Evolutionary conservation across 1,140 invertebrate genomes (phyloP).

Genomic region (Chlorops oryzae): DNA sequence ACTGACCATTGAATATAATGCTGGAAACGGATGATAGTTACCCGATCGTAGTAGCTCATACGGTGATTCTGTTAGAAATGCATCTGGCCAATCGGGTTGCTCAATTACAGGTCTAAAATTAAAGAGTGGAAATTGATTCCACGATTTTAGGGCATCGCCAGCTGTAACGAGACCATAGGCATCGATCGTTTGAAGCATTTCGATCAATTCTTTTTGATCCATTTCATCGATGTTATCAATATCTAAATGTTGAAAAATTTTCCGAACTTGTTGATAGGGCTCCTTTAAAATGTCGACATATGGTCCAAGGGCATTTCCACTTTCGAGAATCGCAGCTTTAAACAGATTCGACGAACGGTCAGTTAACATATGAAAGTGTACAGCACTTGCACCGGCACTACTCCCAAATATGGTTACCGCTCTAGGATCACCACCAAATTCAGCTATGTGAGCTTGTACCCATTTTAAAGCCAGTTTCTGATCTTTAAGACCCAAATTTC

Average conservation of each 20-base stretch:
- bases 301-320: constrained; percentile 53
- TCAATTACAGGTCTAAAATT: constrained; percentile 44
- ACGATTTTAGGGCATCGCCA: constrained; percentile 32
- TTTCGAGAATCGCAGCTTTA: constrained; percentile 51
- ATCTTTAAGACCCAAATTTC: constrained; percentile 43
- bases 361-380: constrained; percentile 40
- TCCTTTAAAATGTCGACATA: constrained; percentile 49
- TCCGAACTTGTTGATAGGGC: constrained; percentile 44
- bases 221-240: constrained; percentile 17
- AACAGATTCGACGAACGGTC: constrained; percentile 43
- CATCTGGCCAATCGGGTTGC: constrained; percentile 15
- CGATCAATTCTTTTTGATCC: constrained; percentile 20
- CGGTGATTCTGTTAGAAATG: constrained; percentile 46
- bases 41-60: constrained; percentile 22
- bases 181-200: constrained; percentile 39
- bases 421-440: constrained; percentile 67
- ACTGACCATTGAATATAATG: too few relatives aligned
- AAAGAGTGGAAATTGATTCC: constrained; percentile 32
- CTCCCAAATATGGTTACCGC: constrained; percentile 74
- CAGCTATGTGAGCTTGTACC: constrained; percentile 27
- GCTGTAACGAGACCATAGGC: constrained; percentile 27
- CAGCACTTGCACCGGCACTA: constrained; percentile 56
- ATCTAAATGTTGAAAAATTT: constrained; percentile 20
- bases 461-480: constrained; percentile 34
- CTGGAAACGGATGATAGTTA: constrained; percentile 27